Percentiles rank a stretch among this genome's conserved stretches.
These are phyloP conservation scores for Prolemur simus DNA, from an alignment of 2,113 vertebrate genomes.

Conservation along the genomic window DNA sequence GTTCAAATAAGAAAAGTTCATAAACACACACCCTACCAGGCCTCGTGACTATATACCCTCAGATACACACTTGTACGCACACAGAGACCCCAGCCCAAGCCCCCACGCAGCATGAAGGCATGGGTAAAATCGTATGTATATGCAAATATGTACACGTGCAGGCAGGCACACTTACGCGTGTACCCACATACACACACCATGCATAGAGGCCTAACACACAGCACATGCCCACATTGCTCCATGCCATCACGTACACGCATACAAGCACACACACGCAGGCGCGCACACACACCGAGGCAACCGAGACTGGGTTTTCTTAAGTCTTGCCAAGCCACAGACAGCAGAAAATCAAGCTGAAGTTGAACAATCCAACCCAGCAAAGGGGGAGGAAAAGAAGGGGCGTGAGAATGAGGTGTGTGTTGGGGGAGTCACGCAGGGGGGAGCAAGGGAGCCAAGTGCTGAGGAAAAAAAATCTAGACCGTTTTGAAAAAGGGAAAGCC, in stretches of 20 bases:
- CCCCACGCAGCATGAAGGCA: neutral
- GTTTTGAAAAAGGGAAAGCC: constrained; percentile 74
- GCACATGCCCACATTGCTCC: neutral
- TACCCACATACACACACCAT: neutral
- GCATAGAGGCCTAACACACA: neutral
- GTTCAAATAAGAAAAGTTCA: neutral
- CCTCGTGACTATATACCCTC: neutral
- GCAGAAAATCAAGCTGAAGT: constrained; percentile 68
- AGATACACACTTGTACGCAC: neutral
- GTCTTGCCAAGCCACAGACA: constrained; percentile 67
- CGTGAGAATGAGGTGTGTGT: constrained; percentile 73
- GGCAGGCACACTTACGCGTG: neutral
- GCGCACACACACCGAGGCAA: neutral
- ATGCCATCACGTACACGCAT: neutral
- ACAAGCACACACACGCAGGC: neutral
- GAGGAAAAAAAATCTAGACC: constrained; percentile 54
- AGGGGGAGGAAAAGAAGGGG: neutral
- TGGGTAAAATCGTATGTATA: neutral
- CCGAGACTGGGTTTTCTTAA: neutral
- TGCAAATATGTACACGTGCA: neutral
- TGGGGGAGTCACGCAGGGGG: constrained; percentile 42
- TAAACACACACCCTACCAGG: neutral
- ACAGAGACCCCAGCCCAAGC: neutral
- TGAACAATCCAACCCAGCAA: constrained; percentile 48
- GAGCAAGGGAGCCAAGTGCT: constrained; percentile 64